A percentile compares a stretch with the other conserved stretches of the same genome.
These are phyloP conservation scores for Monomorium pharaonis DNA, from an alignment of 1,140 invertebrate species.

Conservation along the genomic window DNA sequence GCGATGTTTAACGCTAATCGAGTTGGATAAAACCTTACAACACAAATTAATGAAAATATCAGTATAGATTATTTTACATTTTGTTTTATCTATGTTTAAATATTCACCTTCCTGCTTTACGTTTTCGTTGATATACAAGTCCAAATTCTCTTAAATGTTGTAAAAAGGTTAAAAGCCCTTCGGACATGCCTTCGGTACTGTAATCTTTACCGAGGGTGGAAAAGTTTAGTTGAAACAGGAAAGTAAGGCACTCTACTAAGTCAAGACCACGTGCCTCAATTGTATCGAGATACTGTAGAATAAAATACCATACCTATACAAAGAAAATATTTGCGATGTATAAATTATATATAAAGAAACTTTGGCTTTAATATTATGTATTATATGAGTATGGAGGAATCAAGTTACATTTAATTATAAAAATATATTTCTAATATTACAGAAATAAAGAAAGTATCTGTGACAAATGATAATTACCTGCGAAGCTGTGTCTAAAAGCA, in stretches of 20 bases:
- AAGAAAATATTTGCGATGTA: conserved; percentile 63
- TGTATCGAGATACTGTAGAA: conserved; percentile 97
- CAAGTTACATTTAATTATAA: not conserved
- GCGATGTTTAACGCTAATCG: conserved; percentile 96
- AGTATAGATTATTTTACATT: not conserved
- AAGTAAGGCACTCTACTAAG: conserved; percentile 96
- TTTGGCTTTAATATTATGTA: not conserved
- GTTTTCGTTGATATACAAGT: conserved; percentile 97
- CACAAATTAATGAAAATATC: conserved; percentile 49
- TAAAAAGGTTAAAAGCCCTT: conserved; percentile 94
- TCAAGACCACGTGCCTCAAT: conserved; percentile 93
- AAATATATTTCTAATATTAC: not conserved
- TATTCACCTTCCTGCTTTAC: conserved; percentile 83
- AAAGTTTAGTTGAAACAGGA: conserved; percentile 98
- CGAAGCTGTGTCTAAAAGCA: conserved; percentile 95
- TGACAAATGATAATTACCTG: conserved; percentile 86
- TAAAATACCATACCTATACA: conserved; percentile 96
- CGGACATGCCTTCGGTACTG: conserved; percentile 97
- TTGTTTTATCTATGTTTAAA: not conserved
- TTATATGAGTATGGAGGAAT: not conserved
- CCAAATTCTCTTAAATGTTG: conserved; percentile 99
- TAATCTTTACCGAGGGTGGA: conserved; percentile 98
- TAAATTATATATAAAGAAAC: not conserved
- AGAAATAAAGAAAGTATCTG: not conserved
- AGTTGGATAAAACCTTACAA: conserved; percentile 95